Evolutionary conservation across 1,140 invertebrate genomes (phyloP).

Genomic region (Cheumatopsyche charites): DNA sequence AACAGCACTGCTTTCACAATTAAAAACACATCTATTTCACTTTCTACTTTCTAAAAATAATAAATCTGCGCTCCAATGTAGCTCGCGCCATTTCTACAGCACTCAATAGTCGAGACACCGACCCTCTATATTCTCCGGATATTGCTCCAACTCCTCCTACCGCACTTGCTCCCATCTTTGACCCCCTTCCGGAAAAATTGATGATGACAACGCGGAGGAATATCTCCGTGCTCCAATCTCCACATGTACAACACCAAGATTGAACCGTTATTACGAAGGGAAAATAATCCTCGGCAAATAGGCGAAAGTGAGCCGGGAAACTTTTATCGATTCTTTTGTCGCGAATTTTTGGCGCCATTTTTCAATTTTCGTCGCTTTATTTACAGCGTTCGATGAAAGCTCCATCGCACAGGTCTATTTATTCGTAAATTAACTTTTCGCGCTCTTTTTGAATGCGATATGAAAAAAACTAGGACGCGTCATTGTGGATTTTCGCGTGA

Average conservation of each 20-base stretch:
- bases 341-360: slow-evolving; percentile 23
- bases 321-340: slow-evolving; percentile 47
- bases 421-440: slow-evolving; percentile 30
- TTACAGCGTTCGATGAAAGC: too few relatives aligned
- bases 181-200: slow-evolving; percentile 38
- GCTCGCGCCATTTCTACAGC: too few relatives aligned
- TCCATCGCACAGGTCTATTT: not conserved
- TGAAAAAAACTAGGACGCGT: too few relatives aligned
- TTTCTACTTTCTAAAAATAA: too few relatives aligned
- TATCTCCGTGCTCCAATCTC: too few relatives aligned
- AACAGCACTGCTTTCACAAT: too few relatives aligned
- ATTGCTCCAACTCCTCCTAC: not conserved
- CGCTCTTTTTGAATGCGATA: too few relatives aligned
- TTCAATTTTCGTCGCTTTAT: slow-evolving; percentile 10
- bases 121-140: too few relatives aligned
- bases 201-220: slow-evolving; percentile 38
- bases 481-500: too few relatives aligned
- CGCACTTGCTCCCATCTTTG: not conserved
- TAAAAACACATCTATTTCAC: too few relatives aligned
- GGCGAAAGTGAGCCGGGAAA: not conserved
- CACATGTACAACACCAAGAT: not conserved
- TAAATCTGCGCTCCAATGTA: too few relatives aligned
- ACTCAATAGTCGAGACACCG: not conserved
- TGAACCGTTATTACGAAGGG: not conserved
- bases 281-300: too few relatives aligned